Evolutionary conservation across 2,888 invertebrate species (phyloP).

Genomic region (Lasioglossum villosulum): DNA sequence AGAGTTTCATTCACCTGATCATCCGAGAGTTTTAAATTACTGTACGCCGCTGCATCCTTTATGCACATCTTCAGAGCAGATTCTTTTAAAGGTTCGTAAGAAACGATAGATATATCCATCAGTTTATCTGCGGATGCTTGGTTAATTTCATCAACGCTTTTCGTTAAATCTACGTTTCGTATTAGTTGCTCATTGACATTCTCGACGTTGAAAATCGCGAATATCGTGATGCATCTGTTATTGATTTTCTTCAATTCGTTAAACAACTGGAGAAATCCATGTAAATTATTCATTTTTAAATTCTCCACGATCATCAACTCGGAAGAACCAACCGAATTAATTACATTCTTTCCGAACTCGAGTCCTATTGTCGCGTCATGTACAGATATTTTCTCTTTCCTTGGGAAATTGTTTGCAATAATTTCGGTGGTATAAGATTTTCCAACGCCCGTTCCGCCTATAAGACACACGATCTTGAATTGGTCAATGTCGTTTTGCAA

Average conservation of each 20-base stretch:
- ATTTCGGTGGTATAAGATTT: constrained; percentile 80
- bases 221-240: constrained; percentile 69
- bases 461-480: constrained; percentile 72
- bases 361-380: constrained; percentile 69
- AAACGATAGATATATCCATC: constrained; percentile 66
- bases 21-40: constrained; percentile 65
- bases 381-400: constrained; percentile 62
- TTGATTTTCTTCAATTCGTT: constrained; percentile 23
- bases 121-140: constrained; percentile 52
- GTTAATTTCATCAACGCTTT: constrained; percentile 62
- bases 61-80: constrained; percentile 76
- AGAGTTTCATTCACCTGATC: constrained; percentile 70
- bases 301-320: constrained; percentile 80
- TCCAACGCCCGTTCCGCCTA: constrained; percentile 81
- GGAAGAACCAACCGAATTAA: constrained; percentile 71
- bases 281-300: constrained; percentile 71
- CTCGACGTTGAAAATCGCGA: constrained; percentile 78
- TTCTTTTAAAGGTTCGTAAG: constrained; percentile 70
- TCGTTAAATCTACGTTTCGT: constrained; percentile 64
- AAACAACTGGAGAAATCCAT: constrained; percentile 65
- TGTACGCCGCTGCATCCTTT: constrained; percentile 69
- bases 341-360: constrained; percentile 38
- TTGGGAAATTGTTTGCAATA: constrained; percentile 73
- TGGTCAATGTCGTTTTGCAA: constrained; percentile 59
- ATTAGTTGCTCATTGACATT: constrained; percentile 60